Evolutionary conservation across 2,113 vertebrate genomes (phyloP).

Genomic region (Plectropomus leopardus): DNA sequence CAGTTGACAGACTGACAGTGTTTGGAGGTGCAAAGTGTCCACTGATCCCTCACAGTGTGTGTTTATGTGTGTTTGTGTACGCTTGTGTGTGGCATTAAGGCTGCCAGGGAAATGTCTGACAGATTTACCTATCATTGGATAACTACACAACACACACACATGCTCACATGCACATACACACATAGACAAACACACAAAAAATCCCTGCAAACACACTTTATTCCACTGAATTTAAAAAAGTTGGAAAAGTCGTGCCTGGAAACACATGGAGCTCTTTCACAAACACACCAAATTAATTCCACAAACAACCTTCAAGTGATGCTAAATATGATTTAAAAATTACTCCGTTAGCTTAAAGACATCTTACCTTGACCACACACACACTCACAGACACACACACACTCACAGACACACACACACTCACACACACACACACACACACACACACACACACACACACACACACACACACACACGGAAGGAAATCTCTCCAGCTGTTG

Average conservation of each 20-base stretch:
- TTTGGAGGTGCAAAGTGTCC: not conserved
- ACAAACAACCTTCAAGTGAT: slow-evolving; percentile 56
- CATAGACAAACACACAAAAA: slow-evolving; percentile 6
- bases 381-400: slow-evolving; percentile 10
- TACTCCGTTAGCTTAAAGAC: slow-evolving; percentile 48
- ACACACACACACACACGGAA: not conserved
- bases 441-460: slow-evolving; percentile 15
- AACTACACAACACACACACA: slow-evolving; percentile 30
- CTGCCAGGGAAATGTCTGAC: slow-evolving; percentile 55
- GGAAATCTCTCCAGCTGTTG: not conserved
- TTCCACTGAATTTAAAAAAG: slow-evolving; percentile 55
- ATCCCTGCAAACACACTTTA: slow-evolving; percentile 57
- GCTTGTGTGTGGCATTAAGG: slow-evolving; percentile 32
- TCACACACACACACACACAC: slow-evolving; percentile 9
- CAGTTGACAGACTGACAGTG: slow-evolving; percentile 11
- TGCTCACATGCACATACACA: slow-evolving; percentile 31
- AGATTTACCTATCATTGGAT: slow-evolving; percentile 54
- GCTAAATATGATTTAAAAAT: slow-evolving; percentile 49
- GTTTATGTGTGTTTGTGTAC: slow-evolving; percentile 28
- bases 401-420: no score
- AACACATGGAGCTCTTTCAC: slow-evolving; percentile 51
- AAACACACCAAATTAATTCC: slow-evolving; percentile 57
- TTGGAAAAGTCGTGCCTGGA: slow-evolving; percentile 45
- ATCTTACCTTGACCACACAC: slow-evolving; percentile 5
- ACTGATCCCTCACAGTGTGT: slow-evolving; percentile 23